Evolutionary conservation across 1,140 invertebrate species (phyloP).

Genomic region (Pentalonia nigronervosa): DNA sequence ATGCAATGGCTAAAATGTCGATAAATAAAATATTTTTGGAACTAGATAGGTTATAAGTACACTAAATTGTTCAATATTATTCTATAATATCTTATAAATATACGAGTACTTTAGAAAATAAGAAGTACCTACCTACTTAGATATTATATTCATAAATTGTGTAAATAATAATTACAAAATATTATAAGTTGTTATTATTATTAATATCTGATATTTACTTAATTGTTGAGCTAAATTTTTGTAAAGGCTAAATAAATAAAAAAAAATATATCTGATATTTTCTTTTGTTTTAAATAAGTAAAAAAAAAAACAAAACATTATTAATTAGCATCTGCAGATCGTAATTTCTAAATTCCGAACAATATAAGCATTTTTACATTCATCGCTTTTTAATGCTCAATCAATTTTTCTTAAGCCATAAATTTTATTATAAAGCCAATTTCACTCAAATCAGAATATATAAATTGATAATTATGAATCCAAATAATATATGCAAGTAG

Average conservation of each 20-base stretch:
- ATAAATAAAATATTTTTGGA: not conserved
- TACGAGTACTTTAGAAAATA: too few relatives aligned
- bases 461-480: not conserved
- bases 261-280: not conserved
- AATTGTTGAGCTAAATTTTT: too few relatives aligned
- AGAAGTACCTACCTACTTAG: too few relatives aligned
- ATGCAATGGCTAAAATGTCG: not conserved
- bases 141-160: not conserved
- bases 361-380: not conserved
- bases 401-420: not conserved
- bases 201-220: not conserved
- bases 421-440: not conserved
- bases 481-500: not conserved
- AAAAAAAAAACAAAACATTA: not conserved
- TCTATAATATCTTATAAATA: not conserved
- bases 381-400: not conserved
- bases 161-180: too few relatives aligned
- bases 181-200: too few relatives aligned
- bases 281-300: not conserved
- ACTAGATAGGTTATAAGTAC: not conserved
- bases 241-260: not conserved
- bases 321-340: not conserved
- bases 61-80: not conserved
- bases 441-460: not conserved
- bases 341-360: not conserved